phyloP scores from a whole-genome alignment of 1,140 invertebrate species.

The Procambarus virginalis region DNA sequence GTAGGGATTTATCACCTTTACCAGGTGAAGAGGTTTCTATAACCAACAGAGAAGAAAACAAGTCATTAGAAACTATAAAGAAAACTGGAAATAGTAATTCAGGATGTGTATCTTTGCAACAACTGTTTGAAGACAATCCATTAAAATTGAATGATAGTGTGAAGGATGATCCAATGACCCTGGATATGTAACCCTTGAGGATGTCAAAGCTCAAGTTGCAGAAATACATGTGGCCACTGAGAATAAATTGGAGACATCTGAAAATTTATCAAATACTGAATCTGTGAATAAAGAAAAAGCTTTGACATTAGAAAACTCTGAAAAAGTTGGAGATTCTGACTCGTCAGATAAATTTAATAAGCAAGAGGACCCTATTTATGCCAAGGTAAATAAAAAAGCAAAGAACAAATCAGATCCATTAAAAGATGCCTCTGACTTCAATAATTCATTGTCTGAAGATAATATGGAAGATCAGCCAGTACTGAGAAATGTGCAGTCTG shows the following conservation, averaged over 20 bases:
- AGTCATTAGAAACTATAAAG: neutral
- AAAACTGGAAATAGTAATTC: neutral
- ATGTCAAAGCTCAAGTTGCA: neutral
- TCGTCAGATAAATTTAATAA: neutral
- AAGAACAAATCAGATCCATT: neutral
- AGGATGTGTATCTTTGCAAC: neutral
- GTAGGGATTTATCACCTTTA: neutral
- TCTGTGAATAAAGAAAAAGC: neutral
- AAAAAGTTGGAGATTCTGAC: neutral
- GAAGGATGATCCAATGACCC: neutral
- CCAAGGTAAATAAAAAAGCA: neutral
- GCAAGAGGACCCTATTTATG: neutral
- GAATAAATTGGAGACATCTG: neutral
- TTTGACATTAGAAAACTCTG: neutral
- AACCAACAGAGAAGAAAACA: neutral
- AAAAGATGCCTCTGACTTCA: neutral
- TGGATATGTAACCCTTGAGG: neutral
- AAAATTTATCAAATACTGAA: neutral
- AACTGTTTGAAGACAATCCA: neutral
- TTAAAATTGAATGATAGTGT: neutral
- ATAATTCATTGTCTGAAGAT: neutral
- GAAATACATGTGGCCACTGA: neutral
- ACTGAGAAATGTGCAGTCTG: neutral
- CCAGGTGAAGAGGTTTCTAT: neutral
- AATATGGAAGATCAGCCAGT: neutral